Conservation (phyloP, 2,888 invertebrate species). For the Xanthia icteritia region DNA sequence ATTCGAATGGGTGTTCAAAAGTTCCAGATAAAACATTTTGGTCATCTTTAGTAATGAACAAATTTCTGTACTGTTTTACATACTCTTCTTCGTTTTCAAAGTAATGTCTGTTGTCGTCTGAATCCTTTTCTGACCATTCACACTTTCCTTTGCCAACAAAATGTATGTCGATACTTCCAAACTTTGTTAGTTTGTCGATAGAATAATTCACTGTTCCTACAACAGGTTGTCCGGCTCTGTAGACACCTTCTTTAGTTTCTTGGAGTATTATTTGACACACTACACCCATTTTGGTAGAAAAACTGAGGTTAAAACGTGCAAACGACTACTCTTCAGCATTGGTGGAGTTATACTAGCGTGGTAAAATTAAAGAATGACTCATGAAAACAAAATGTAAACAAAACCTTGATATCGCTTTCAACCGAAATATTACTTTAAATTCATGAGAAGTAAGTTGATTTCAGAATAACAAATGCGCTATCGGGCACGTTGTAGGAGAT, state of each 20-base stretch:
- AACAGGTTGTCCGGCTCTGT: constrained; percentile 63
- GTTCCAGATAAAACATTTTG: constrained; percentile 19
- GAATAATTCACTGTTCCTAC: constrained; percentile 65
- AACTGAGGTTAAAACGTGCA: background rate
- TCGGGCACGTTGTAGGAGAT: background rate
- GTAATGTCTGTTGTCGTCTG: background rate
- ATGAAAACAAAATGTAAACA: constrained; percentile 5
- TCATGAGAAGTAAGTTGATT: background rate
- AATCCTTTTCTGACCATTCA: constrained; percentile 52
- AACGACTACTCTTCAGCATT: background rate
- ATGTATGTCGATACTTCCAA: constrained; percentile 55
- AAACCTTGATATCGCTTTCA: background rate
- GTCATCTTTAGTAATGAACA: constrained; percentile 23
- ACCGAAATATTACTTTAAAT: background rate
- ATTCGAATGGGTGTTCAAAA: constrained; percentile 39
- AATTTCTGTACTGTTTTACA: constrained; percentile 38
- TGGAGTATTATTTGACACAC: constrained; percentile 65
- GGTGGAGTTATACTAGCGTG: constrained; percentile 10
- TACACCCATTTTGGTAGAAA: constrained; percentile 37
- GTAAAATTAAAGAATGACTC: background rate
- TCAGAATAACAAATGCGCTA: constrained; percentile 5
- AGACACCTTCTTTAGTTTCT: constrained; percentile 57
- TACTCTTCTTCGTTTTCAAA: constrained; percentile 59
- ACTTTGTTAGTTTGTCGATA: constrained; percentile 63
- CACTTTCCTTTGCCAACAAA: constrained; percentile 66